Base-by-base conservation (phyloP, 2,888 invertebrate species). In the Unio pictorum region DNA sequence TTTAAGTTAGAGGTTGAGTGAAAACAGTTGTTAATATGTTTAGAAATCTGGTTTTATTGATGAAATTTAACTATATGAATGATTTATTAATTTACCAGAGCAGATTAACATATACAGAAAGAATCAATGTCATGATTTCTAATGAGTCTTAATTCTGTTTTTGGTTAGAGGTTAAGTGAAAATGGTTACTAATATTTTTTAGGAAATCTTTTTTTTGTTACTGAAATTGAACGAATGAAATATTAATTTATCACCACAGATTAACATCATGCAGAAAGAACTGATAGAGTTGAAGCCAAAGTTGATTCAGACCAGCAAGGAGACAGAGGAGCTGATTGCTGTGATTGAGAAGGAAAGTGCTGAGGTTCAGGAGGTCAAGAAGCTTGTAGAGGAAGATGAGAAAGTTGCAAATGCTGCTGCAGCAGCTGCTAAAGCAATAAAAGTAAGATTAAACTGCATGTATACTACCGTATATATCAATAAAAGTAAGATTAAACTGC, bases 241-340 rank as follows among this genome's bases (percentile, higher is more conserved):
- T 45, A 45, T 45, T 15, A 45, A 15, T 62, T 34, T 45, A 26
- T 66, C 23, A 26, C 69, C 71, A 4, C 65, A 87, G 87, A 83
- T 87, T 64, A 86, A 83, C 66, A 77, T 89, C 65, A 89, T 90
- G 88, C 88, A 89, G 79, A 78, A 81, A 65, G 89, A 89, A 73
- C 79, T 90, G 68, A 82, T 87, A 65, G 89, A 88, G 18, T 76
- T 90, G 64, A 84, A 88, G 76, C 90, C 90, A 1, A 84, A 85
- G 76, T 76, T 90, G 74, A 85, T 89, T 18, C 80, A 88, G 77
- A 89, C 88, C 1, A 87, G 87, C 61, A 74, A 82, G 61, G 89
- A 89, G 77, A 90, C 89, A 6, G 87, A 83, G 55, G 87, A 88
- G 67, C 81, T 90, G 28, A 89, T 90, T n/a, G 76, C 71, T n/a